Percentiles rank a stretch among this genome's conserved stretches.
phyloP scores from a whole-genome alignment of 2,113 vertebrate genomes.

The Vidua chalybeata region DNA sequence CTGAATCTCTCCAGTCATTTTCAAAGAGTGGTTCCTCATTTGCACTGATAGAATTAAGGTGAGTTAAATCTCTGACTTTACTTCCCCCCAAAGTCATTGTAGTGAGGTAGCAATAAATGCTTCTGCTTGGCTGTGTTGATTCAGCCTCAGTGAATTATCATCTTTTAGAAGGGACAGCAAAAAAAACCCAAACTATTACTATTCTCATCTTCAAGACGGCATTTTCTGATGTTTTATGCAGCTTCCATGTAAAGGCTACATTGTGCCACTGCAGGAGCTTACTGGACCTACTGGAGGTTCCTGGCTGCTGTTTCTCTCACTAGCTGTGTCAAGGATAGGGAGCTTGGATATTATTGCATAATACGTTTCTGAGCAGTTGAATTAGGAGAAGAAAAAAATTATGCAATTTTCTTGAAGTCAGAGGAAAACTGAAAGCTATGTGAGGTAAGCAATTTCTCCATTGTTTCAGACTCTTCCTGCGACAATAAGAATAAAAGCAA shows the following conservation, averaged over 20 bases:
- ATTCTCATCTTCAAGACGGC: background rate
- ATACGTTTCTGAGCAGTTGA: background rate
- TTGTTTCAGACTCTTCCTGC: background rate
- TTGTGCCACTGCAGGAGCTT: background rate
- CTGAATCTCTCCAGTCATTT: background rate
- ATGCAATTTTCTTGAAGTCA: background rate
- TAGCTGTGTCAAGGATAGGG: background rate
- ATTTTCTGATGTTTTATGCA: background rate
- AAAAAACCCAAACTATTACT: background rate
- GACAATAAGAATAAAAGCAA: background rate
- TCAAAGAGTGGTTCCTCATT: background rate
- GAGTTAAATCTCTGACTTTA: background rate
- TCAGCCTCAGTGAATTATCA: background rate
- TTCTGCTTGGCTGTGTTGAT: background rate
- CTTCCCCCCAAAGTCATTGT: background rate
- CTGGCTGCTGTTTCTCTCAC: background rate
- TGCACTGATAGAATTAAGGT: background rate
- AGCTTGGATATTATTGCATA: background rate
- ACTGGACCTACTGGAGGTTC: background rate
- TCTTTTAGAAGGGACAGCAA: background rate
- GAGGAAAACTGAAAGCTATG: background rate
- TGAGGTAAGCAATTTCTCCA: background rate
- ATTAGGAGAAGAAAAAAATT: constrained; percentile 29
- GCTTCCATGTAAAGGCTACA: background rate
- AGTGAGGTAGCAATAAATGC: background rate